Evolutionary conservation across 2,113 vertebrate genomes (phyloP).

Genomic region (Ctenomys sociabilis): DNA sequence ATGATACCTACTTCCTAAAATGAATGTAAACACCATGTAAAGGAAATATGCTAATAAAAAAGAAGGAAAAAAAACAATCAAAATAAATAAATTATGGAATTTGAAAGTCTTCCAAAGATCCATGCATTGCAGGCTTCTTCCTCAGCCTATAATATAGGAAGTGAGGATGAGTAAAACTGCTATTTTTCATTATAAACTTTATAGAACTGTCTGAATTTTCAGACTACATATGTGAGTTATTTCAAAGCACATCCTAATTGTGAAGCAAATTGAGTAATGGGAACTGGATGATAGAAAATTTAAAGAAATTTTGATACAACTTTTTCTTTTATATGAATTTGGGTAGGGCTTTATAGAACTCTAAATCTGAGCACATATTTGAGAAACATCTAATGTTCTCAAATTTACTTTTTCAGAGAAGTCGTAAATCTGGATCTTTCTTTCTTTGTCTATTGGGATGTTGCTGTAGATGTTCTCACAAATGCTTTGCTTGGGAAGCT

Average conservation of each 20-base stretch:
- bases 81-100: not conserved
- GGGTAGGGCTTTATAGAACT: not conserved
- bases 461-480: not conserved
- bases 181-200: not conserved
- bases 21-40: not conserved
- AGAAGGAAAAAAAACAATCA: not conserved
- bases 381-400: not conserved
- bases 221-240: not conserved
- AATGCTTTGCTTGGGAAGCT: not conserved
- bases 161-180: not conserved
- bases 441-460: not conserved
- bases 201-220: not conserved
- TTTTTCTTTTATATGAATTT: not conserved
- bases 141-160: not conserved
- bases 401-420: conserved; percentile 24
- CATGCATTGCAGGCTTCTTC: not conserved
- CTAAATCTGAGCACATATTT: not conserved
- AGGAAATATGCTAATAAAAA: not conserved
- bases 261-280: not conserved
- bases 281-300: not conserved
- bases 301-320: not conserved
- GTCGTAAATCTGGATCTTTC: not conserved
- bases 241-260: not conserved
- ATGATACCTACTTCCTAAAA: not conserved
- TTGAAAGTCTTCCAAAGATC: not conserved